Base-by-base conservation (phyloP, 2,888 invertebrate species). In the Siphonodentalium dalli region DNA sequence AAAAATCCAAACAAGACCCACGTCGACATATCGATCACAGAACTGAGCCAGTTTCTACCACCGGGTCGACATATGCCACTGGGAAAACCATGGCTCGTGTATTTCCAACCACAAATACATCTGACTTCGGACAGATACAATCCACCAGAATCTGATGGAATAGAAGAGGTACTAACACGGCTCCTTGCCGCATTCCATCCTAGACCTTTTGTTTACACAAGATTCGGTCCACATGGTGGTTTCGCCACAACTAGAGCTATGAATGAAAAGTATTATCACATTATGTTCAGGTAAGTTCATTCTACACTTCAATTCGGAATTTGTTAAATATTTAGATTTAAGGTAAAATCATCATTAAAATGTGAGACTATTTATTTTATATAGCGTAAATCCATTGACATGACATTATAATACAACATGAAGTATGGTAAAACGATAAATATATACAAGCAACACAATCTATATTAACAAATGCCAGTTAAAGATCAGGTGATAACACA, bases 261-360 rank as follows among this genome's bases (percentile, higher is more conserved):
- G n/a, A n/a, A n/a, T n/a, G n/a, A n/a, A n/a, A n/a, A n/a, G n/a
- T n/a, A n/a, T n/a, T n/a, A n/a, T n/a, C n/a, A 71, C 27, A 62
- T 71, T 23, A 56, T 51, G 11, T 69, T 71, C 55, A 66, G 71
- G 71, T 69, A 46, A 44, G 40, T 47, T 20, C n/a, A n/a, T n/a
- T n/a, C n/a, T n/a, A n/a, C n/a, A n/a, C n/a, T n/a, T n/a, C n/a
- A n/a, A n/a, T n/a, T n/a, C n/a, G n/a, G n/a, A n/a, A n/a, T n/a
- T n/a, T n/a, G n/a, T n/a, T n/a, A n/a, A n/a, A n/a, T n/a, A n/a
- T n/a, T n/a, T n/a, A n/a, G n/a, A n/a, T n/a, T n/a, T n/a, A n/a
- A n/a, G n/a, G n/a, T n/a, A n/a, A n/a, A n/a, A n/a, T n/a, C n/a
- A n/a, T n/a, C n/a, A n/a, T n/a, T n/a, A n/a, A n/a, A n/a, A n/a